Conservation (phyloP, 2,888 invertebrate species). For the Drosophila monieri region DNA sequence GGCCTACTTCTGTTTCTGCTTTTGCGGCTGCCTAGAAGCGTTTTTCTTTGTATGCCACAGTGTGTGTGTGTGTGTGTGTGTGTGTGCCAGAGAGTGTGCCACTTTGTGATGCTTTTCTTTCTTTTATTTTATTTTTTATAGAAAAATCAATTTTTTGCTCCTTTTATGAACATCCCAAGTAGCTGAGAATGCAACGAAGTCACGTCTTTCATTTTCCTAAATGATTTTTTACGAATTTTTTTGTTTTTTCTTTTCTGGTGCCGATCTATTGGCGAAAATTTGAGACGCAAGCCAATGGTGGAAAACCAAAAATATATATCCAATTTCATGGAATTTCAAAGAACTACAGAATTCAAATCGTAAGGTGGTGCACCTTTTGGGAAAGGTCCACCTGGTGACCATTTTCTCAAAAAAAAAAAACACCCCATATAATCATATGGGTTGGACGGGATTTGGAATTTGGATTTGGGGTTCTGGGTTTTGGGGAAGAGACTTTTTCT, state of each 20-base stretch:
- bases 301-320: slow-evolving; percentile 1
- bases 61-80: slow-evolving; percentile 5
- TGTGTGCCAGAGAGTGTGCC: slow-evolving; percentile 45
- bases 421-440: too few species aligned
- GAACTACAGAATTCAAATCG: neutral
- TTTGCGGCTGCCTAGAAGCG: slow-evolving; percentile 48
- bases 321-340: neutral
- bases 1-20: slow-evolving; percentile 66
- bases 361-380: neutral
- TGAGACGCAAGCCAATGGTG: slow-evolving; percentile 3
- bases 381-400: slow-evolving; percentile 16
- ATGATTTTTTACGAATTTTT: slow-evolving; percentile 35
- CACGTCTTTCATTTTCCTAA: slow-evolving; percentile 59
- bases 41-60: slow-evolving; percentile 17
- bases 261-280: slow-evolving; percentile 9
- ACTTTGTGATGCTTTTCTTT: slow-evolving; percentile 48
- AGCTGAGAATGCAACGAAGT: slow-evolving; percentile 47
- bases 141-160: slow-evolving; percentile 67
- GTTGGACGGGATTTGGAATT: slow-evolving; percentile 18
- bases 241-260: neutral
- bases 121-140: slow-evolving; percentile 48
- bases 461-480: neutral
- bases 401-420: slow-evolving; percentile 1
- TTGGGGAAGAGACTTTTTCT: neutral
- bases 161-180: slow-evolving; percentile 50